These are phyloP conservation scores for Schrankia costaestrigalis DNA, from an alignment of 2,888 invertebrate genomes.

Conservation along the genomic window DNA sequence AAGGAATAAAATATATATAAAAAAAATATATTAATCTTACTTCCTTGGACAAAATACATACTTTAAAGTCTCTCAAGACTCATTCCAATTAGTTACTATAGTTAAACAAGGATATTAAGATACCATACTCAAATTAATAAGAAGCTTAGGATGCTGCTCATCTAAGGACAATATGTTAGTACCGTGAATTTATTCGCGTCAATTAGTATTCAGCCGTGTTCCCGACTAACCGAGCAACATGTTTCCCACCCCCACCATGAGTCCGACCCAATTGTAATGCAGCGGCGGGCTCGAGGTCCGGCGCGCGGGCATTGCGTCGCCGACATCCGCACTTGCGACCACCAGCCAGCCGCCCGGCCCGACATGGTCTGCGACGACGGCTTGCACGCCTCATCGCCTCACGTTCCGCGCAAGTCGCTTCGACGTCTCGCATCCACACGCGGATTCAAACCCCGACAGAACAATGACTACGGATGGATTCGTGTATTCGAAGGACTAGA, in stretches of 20 bases:
- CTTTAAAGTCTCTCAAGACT: too few relatives aligned
- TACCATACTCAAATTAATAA: too few relatives aligned
- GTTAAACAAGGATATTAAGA: too few relatives aligned
- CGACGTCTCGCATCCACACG: conserved; percentile 76
- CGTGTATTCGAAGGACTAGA: conserved; percentile 81
- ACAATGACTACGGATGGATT: conserved; percentile 80
- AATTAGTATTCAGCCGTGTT: conserved; percentile 65
- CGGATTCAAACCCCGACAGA: conserved; percentile 61
- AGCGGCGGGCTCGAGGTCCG: conserved; percentile 56
- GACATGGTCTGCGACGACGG: conserved; percentile 75
- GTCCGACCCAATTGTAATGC: conserved; percentile 76
- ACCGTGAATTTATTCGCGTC: conserved; percentile 38
- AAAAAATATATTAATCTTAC: too few relatives aligned
- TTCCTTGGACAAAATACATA: too few relatives aligned
- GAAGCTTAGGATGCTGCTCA: too few relatives aligned
- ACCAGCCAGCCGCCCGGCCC: conserved; percentile 52
- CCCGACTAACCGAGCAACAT: conserved; percentile 72
- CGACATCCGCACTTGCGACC: conserved; percentile 57
- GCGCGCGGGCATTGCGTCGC: conserved; percentile 59
- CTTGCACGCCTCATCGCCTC: conserved; percentile 75
- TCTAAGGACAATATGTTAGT: conserved; percentile 14
- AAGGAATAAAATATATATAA: too few relatives aligned
- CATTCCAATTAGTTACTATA: too few relatives aligned
- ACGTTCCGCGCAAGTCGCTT: conserved; percentile 67
- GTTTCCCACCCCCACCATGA: conserved; percentile 77